Evolutionary conservation across 2,113 vertebrate genomes (phyloP), one percentile per base, ranked within the genome.

Genomic region (Ariopsis seemanni): DNA sequence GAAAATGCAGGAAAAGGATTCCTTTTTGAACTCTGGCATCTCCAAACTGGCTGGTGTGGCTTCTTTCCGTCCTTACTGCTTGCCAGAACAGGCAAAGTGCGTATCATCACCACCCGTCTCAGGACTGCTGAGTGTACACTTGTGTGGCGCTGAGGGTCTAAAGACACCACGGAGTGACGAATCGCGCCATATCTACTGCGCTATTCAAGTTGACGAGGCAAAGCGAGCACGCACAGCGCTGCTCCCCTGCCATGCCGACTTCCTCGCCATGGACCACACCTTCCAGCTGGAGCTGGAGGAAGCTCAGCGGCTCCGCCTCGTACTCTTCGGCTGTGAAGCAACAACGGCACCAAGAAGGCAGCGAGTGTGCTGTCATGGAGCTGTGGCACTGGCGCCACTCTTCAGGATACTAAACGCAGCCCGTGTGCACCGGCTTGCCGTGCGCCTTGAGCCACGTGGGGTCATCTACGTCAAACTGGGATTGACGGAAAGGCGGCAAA

Each of bases 201-300:
- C 98, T 91, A 99, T 99, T 93, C 98, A 99, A 90, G 97, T 99
- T 84, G 98, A 99, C 93, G 97, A 97, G 0, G 97, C 99, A 50
- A 99, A 99, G 88, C 99, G 99, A 93, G 98, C 98, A 14, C 96
- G 98, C 58, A 99, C 98, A 2, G 98, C 98, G 11, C 94, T 99
- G 85, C 97, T 99, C 58, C 98, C 98, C 0, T 99, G 98, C 82
- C 95, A 96, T 88, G 97, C 97, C 0, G 90, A 97, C 0, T 99
- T 99, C 93, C 93, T 99, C 62, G 98, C 97, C 88, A 99, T 99
- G 98, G 98, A 99, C 92, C 98, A 99, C 93, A 99, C 98, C 0
- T 99, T 99, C 92, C 99, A 99, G 93, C 99, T 99, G 83, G 97
- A 99, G 90, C 95, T 99, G 34, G 98, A 99, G 94, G 99, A 99